Percentiles rank a stretch among this genome's conserved stretches.
Evolutionary conservation across 2,797 vertebrate species (phyloP).

Genomic region (Falco novaeseelandiae): DNA sequence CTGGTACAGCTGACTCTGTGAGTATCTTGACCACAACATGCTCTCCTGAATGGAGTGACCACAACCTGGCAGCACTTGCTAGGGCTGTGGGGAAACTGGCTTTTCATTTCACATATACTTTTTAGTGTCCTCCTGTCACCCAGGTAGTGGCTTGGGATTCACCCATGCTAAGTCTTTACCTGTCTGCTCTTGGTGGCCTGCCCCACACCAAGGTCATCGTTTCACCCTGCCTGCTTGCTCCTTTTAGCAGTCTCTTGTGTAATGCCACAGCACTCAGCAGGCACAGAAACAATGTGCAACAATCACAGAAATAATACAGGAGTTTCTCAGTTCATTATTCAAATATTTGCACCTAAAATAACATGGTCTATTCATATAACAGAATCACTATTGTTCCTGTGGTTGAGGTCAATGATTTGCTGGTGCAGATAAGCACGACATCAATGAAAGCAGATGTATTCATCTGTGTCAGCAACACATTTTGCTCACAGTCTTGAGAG

Average conservation of each 20-base stretch:
- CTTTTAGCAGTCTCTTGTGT: background rate
- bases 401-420: background rate
- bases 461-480: background rate
- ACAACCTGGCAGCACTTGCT: accelerated
- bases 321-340: background rate
- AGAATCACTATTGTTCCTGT: background rate
- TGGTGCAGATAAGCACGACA: background rate
- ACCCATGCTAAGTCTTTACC: background rate
- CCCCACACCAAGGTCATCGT: accelerated
- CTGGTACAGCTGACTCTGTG: background rate
- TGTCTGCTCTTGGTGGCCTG: background rate
- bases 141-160: accelerated
- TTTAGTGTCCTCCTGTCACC: background rate
- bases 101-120: background rate
- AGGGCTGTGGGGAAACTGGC: background rate
- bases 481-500: background rate
- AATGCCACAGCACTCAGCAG: background rate
- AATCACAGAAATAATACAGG: background rate
- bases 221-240: background rate
- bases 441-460: background rate
- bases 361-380: background rate
- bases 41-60: background rate
- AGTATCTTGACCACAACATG: accelerated
- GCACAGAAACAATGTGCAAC: background rate
- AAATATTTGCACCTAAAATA: background rate